Evolutionary conservation across 2,888 invertebrate species (phyloP), one percentile per base, ranked within the genome.

Genomic region (Dione juno): DNA sequence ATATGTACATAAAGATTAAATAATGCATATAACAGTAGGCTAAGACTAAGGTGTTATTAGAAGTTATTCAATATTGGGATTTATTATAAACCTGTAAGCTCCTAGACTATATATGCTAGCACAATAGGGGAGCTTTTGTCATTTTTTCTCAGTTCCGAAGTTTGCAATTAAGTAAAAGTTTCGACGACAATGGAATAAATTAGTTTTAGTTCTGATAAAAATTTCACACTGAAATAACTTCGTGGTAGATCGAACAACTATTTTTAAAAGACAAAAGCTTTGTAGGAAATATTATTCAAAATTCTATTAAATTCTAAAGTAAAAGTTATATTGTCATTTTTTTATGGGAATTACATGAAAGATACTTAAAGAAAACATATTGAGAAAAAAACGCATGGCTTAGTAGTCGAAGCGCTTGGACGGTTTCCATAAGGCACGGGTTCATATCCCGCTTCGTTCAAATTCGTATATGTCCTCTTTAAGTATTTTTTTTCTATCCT

Each of bases 161-260:
- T 63, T 68, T 35, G 45, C 61, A 68, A 68, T 61, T 68, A 67
- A 71, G 40, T 64, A n/a, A 48, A 41, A 71, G 67, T 71, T 67
- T 64, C 43, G 16, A 57, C 58, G 57, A 69, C 58, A 59, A 58
- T 14, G 40, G 59, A 58, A 74, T 72, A 74, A 72, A 68, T 72
- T 70, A 72, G 70, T 68, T 74, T 67, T 64, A 70, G 67, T 66
- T 63, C 50, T 35, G 61, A 28, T 40, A 35, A 64, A 63, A 52
- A 43, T 21, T 64, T 52, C 63, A 71, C 41, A 59, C 64, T 50
- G 8, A 40, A 64, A 45, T 45, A 45, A 43, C 43, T 59, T 59
- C 1, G n/a, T 16, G 11, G 43, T 35, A 7, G 45, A n/a, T 61
- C 45, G 45, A 61, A 37, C 11, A 40, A 57, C 37, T 57, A 57